Base-by-base conservation (phyloP, 2,888 invertebrate species). In the Nebria salina region DNA sequence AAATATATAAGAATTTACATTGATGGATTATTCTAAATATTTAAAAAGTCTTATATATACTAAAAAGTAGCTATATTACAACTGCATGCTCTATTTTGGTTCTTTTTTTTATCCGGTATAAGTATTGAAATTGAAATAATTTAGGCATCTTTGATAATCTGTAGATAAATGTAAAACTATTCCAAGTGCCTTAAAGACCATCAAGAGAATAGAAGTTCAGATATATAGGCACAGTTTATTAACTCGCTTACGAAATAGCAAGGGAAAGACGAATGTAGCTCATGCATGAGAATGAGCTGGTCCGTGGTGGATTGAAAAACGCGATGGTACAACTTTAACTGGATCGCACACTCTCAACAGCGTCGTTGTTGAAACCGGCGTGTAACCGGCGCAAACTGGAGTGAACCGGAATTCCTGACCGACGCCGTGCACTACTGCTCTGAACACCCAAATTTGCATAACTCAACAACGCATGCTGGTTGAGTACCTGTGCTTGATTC, bases 291-390 rank as follows among this genome's bases (percentile, higher is more conserved):
- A 54, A 54, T 54, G 54, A 54, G 54, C 4, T 54, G 4, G 54
- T 54, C 54, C 54, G 54, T 54, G 54, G 54, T 54, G 54, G 54
- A 54, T 54, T 54, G 54, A 54, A 54, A 54, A 54, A 54, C 54
- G 54, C 54, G 54, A 54, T 54, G 54, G 11, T 54, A 54, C 54
- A 11, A 13, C 11, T 54, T 54, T 54, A 54, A 54, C 54, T 54
- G 11, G 34, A 34, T 13, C 11, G 54, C 13, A 11, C 54, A 13
- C 54, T 11, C 8, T 13, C 54, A 54, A 54, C 13, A 54, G 7
- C 13, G 54, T 54, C 54, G 54, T 13, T 54, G 54, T 54, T 54
- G 54, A 54, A 54, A 54, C 54, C 54, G 54, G 54, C 13, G 54
- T 54, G 54, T 54, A 54, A 54, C 54, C 54, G 54, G 54, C 13